phyloP scores from a whole-genome alignment of 2,797 vertebrate species.

The Aulostomus chinensis region DNA sequence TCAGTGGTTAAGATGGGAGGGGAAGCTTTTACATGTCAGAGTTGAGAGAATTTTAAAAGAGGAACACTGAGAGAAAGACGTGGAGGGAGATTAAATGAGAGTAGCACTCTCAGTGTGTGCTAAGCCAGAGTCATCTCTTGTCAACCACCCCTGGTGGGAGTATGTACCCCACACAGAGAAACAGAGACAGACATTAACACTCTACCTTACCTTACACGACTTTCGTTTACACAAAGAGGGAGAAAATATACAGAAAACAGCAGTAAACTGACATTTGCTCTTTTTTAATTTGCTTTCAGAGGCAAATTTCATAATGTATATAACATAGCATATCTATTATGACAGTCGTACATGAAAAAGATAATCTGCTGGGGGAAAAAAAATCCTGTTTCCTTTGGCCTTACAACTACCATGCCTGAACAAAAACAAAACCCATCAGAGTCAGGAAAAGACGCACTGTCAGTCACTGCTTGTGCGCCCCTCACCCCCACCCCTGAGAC shows the following conservation, averaged over 20 bases:
- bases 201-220: constrained; percentile 50
- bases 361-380: too few relatives aligned
- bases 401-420: not conserved
- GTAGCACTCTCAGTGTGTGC: constrained; percentile 74
- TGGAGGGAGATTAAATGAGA: constrained; percentile 74
- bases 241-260: constrained; percentile 20
- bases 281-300: constrained; percentile 1
- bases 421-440: constrained; percentile 18
- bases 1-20: constrained; percentile 63
- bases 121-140: constrained; percentile 75
- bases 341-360: too few relatives aligned
- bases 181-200: constrained; percentile 72
- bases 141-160: constrained; percentile 68
- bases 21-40: constrained; percentile 71
- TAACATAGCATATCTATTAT: too few relatives aligned
- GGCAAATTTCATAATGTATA: too few relatives aligned
- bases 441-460: too few relatives aligned
- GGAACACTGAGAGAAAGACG: constrained; percentile 57
- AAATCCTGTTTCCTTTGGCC: too few relatives aligned
- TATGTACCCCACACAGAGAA: constrained; percentile 66
- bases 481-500: too few relatives aligned
- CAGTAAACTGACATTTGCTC: constrained; percentile 18
- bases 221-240: constrained; percentile 41
- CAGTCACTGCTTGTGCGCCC: too few relatives aligned
- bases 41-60: constrained; percentile 73